Conservation (phyloP, 1,140 invertebrate genomes). For the Holotrichia oblita region DNA sequence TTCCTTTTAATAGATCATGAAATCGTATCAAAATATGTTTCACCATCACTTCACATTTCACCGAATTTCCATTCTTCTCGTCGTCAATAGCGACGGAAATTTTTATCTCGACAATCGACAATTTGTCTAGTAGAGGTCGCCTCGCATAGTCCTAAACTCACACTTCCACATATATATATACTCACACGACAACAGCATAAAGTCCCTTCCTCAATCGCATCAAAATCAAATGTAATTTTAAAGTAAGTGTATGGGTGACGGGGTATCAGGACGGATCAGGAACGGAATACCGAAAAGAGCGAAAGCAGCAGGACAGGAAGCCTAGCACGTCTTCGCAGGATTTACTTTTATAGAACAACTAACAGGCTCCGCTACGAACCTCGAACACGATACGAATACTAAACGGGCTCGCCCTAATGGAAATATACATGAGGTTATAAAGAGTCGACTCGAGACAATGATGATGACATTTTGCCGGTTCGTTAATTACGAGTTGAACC, state of each 20-base stretch:
- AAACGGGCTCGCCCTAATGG: conserved; percentile 57
- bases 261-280: conserved; percentile 48
- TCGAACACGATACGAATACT: conserved; percentile 55
- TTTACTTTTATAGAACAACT: conserved; percentile 60
- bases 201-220: conserved; percentile 38
- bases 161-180: too few species aligned
- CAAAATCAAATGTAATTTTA: conserved; percentile 54
- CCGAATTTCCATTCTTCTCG: too few species aligned
- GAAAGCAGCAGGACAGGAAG: conserved; percentile 51
- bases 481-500: conserved; percentile 3
- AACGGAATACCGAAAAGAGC: conserved; percentile 43
- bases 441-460: conserved; percentile 42
- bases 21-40: too few species aligned
- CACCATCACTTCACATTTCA: too few species aligned
- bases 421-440: conserved; percentile 60
- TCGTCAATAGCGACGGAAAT: too few species aligned
- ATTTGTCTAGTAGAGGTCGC: too few species aligned
- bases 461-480: conserved; percentile 28
- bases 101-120: too few species aligned
- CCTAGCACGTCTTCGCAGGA: conserved; percentile 56
- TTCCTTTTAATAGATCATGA: too few species aligned
- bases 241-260: conserved; percentile 47
- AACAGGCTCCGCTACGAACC: conserved; percentile 56
- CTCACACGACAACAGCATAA: neutral
- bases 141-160: too few species aligned